Conservation (phyloP, 1,140 invertebrate genomes). For the Drosophila murphyi region DNA sequence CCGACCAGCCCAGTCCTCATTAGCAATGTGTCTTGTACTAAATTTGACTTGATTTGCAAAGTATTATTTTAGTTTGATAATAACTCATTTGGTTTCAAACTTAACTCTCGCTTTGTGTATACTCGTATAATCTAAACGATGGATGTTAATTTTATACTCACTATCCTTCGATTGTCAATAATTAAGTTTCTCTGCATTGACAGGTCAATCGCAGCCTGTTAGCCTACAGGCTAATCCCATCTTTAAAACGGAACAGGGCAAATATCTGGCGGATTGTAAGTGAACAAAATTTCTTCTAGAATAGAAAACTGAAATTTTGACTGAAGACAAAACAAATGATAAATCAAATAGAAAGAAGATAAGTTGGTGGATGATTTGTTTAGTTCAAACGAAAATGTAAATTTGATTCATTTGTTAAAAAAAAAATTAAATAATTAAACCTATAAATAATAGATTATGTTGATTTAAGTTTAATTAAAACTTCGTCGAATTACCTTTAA, state of each 20-base stretch:
- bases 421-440: too few species aligned
- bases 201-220: slow-evolving; percentile 85
- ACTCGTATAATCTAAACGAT: slow-evolving; percentile 11
- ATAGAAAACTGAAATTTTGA: too few species aligned
- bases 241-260: slow-evolving; percentile 92
- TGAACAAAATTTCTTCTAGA: slow-evolving; percentile 1
- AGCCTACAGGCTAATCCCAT: slow-evolving; percentile 89
- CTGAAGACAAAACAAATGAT: too few species aligned
- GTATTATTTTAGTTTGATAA: slow-evolving; percentile 50
- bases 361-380: too few species aligned
- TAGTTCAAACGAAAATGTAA: too few species aligned
- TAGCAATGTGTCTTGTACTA: slow-evolving; percentile 56
- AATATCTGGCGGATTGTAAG: slow-evolving; percentile 92
- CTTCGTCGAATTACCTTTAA: too few species aligned
- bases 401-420: too few species aligned
- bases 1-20: neutral
- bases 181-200: slow-evolving; percentile 37
- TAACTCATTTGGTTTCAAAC: slow-evolving; percentile 47
- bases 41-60: slow-evolving; percentile 69
- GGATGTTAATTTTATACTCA: neutral
- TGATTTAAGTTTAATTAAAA: too few species aligned
- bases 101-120: slow-evolving; percentile 61
- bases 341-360: too few species aligned
- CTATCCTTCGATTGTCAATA: slow-evolving; percentile 25
- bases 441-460: too few species aligned